Conservation (phyloP, 1,140 invertebrate genomes). For the Ceratina australensis region DNA sequence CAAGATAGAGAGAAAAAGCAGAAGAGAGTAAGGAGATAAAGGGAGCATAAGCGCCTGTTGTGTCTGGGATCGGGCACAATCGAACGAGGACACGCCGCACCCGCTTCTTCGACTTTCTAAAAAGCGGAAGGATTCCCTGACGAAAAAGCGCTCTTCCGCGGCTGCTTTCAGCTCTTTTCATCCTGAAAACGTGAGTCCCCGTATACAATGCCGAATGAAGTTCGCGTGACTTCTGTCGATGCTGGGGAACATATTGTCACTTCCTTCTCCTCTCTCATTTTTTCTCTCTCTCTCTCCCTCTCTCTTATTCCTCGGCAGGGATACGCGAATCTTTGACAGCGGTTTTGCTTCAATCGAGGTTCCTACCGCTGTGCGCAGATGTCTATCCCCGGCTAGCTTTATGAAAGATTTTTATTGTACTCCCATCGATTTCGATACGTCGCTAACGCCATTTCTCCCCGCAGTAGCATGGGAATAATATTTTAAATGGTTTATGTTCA, state of each 20-base stretch:
- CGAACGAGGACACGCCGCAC: conserved; percentile 13
- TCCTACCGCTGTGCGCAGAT: no score
- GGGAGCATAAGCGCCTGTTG: conserved; percentile 16
- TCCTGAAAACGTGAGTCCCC: conserved; percentile 32
- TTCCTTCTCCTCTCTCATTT: neutral
- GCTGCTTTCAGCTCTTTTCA: conserved; percentile 38
- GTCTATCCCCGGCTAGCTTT: no score
- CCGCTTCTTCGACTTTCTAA: neutral
- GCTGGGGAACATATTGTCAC: conserved; percentile 27
- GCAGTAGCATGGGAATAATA: no score
- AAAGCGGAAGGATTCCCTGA: conserved; percentile 23
- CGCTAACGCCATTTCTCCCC: no score
- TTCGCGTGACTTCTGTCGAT: conserved; percentile 23
- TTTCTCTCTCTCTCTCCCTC: neutral
- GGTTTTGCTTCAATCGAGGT: neutral
- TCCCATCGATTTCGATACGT: no score
- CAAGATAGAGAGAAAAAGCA: no score
- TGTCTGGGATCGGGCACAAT: conserved; percentile 12
- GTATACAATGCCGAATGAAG: conserved; percentile 19
- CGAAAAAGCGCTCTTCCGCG: conserved; percentile 35
- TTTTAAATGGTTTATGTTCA: no score
- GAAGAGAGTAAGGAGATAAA: neutral
- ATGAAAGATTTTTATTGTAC: no score
- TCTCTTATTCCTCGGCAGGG: neutral
- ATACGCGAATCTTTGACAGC: neutral